A percentile compares a stretch with the other conserved stretches of the same genome.
Evolutionary conservation across 1,140 invertebrate genomes (phyloP).

Genomic region (Calycopis cecrops): DNA sequence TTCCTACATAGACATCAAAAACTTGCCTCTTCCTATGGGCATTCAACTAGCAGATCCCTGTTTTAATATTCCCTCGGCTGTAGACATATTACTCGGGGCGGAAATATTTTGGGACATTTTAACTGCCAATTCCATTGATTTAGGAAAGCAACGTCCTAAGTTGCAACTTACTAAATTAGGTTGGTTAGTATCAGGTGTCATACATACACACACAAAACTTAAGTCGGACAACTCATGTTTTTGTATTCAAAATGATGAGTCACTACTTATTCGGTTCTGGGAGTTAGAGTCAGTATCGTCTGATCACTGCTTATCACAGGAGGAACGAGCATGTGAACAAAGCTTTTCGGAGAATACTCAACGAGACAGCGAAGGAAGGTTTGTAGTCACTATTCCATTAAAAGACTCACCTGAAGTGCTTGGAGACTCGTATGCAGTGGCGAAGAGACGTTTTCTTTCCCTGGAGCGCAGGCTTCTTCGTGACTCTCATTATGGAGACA

Average conservation of each 20-base stretch:
- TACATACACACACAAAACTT: too few relatives aligned
- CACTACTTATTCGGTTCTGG: slow-evolving; percentile 15
- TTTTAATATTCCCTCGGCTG: slow-evolving; percentile 20
- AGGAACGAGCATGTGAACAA: slow-evolving; percentile 15
- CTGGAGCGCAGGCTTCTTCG: slow-evolving; percentile 2
- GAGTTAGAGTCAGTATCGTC: slow-evolving; percentile 16
- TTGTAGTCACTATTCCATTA: slow-evolving; percentile 16
- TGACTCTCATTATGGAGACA: not conserved
- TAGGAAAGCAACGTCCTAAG: slow-evolving; percentile 3
- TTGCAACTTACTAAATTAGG: slow-evolving; percentile 4
- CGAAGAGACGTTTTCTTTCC: slow-evolving; percentile 22
- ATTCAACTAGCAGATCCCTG: slow-evolving; percentile 23
- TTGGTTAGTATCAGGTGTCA: too few relatives aligned
- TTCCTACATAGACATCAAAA: slow-evolving; percentile 13
- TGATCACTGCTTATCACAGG: slow-evolving; percentile 9
- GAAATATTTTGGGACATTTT: too few relatives aligned
- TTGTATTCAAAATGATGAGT: not conserved
- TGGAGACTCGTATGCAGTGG: slow-evolving; percentile 22
- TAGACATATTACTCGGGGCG: too few relatives aligned
- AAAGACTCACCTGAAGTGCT: slow-evolving; percentile 17
- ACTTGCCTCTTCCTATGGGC: slow-evolving; percentile 15
- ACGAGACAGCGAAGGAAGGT: slow-evolving; percentile 12
- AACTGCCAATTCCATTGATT: too few relatives aligned
- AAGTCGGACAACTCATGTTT: not conserved
- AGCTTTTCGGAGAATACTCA: slow-evolving; percentile 13